Conservation (phyloP, 1,140 invertebrate species). For the Caenorhabditis tropicalis region DNA sequence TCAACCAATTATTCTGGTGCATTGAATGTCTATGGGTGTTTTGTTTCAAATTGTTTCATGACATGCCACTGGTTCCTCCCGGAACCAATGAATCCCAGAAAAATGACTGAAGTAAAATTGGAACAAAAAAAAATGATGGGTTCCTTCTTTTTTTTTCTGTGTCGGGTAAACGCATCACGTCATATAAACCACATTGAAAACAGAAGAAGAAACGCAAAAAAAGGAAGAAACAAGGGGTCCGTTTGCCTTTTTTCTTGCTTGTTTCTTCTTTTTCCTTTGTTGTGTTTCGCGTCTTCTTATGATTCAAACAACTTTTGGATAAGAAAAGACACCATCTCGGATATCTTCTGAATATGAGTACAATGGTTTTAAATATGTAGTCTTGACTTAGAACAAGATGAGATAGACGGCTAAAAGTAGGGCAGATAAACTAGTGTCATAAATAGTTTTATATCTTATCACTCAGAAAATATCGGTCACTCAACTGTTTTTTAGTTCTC, state of each 20-base stretch:
- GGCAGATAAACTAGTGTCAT: background rate
- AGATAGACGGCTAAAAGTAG: background rate
- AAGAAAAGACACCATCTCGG: background rate
- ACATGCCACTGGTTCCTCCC: background rate
- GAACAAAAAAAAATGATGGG: background rate
- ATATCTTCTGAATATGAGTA: background rate
- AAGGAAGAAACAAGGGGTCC: constrained; percentile 1
- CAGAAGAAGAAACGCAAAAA: constrained; percentile 28
- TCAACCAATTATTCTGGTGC: constrained; percentile 30
- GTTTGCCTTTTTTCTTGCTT: background rate
- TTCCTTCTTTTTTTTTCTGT: background rate
- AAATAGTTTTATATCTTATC: background rate
- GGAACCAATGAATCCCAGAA: background rate
- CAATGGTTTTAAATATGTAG: background rate
- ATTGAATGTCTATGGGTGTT: constrained; percentile 16
- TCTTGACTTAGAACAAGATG: no score
- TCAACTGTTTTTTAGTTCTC: background rate
- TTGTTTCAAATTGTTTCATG: constrained; percentile 33
- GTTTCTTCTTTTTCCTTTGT: background rate
- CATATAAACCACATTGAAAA: constrained; percentile 42
- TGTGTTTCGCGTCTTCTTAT: background rate
- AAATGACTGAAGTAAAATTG: background rate
- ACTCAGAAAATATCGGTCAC: background rate
- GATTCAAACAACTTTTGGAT: constrained; percentile 21
- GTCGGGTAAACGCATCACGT: background rate